Evolutionary conservation across 2,888 invertebrate genomes (phyloP), one percentile per base, ranked within the genome.

Genomic region (Chrysodeixis includens): DNA sequence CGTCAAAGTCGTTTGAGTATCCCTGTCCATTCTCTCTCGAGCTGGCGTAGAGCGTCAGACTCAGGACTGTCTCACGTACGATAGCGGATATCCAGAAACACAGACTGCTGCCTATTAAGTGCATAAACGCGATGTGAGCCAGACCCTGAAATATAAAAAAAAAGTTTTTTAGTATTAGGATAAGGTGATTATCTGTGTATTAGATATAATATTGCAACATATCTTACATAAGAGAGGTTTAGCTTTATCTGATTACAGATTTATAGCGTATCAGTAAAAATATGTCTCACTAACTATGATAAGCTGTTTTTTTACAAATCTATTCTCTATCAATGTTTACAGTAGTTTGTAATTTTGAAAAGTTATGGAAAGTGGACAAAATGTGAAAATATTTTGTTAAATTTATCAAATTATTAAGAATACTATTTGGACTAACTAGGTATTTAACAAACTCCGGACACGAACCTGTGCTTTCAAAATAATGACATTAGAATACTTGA

Each of bases 81-180:
- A 98, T 97, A 2, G 97, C 97, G 85, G 96, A 96, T n/a, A 97
- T 89, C 97, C 98, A 98, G 84, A 97, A 97, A 84, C 97, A 97
- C n/a, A 98, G 89, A 82, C 97, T 97, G 66, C 97, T 96, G 0
- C 97, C 97, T 30, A 98, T 96, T 91, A 97, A 96, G 87, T 98
- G 98, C 97, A 98, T 97, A 67, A 97, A 93, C 4, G 97, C 97
- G 79, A 98, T 96, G 68, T 97, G 95, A 0, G 97, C 97, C 35
- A 97, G 74, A 61, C 95, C 95, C 93, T 95, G 87, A 67, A 83
- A 83, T 44, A 60, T 30, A 54, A 35, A 35, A 46, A 30, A 18
- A 30, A 20, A 26, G 14, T 49, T 1, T 57, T 12, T 1, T n/a
- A 32, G 3, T 46, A 18, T 32, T 8, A 69, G 22, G 0, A 35